A percentile compares a stretch with the other conserved stretches of the same genome.
phyloP scores from a whole-genome alignment of 2,888 invertebrate species.

The Leptogaster cylindrica region DNA sequence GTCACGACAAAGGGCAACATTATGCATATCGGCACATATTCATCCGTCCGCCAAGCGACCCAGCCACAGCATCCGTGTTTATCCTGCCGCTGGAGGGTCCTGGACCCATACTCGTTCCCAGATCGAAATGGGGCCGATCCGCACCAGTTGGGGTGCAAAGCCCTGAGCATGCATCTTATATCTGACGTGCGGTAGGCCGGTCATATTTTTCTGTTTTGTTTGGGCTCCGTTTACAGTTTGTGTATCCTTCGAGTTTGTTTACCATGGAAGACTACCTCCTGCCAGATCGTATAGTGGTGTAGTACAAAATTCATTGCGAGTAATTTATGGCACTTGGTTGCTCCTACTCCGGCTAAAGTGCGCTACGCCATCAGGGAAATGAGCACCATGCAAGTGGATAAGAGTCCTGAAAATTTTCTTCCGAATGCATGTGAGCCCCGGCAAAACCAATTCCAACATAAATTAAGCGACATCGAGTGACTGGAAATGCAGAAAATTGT shows the following conservation, averaged over 20 bases:
- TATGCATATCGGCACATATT: conserved; percentile 23
- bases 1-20: conserved; percentile 10
- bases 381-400: conserved; percentile 33
- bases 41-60: background rate
- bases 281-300: conserved; percentile 16
- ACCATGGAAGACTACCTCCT: conserved; percentile 2
- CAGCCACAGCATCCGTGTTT: background rate
- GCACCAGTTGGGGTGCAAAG: background rate
- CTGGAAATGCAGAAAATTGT: conserved; percentile 46
- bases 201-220: conserved; percentile 27
- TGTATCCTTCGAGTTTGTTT: conserved; percentile 1
- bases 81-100: background rate
- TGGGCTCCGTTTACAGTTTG: conserved; percentile 16
- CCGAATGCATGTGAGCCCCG: conserved; percentile 40
- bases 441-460: conserved; percentile 47
- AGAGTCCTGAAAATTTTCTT: conserved; percentile 41
- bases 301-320: conserved; percentile 19
- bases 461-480: conserved; percentile 44
- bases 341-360: background rate
- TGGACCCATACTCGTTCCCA: conserved; percentile 1
- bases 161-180: conserved; percentile 18
- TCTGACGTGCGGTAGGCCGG: conserved; percentile 7
- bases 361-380: conserved; percentile 21
- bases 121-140: background rate
- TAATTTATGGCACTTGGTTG: conserved; percentile 25